These are phyloP conservation scores for Aphelocoma californica DNA, from an alignment of 2,797 vertebrate genomes.

Conservation along the genomic window DNA sequence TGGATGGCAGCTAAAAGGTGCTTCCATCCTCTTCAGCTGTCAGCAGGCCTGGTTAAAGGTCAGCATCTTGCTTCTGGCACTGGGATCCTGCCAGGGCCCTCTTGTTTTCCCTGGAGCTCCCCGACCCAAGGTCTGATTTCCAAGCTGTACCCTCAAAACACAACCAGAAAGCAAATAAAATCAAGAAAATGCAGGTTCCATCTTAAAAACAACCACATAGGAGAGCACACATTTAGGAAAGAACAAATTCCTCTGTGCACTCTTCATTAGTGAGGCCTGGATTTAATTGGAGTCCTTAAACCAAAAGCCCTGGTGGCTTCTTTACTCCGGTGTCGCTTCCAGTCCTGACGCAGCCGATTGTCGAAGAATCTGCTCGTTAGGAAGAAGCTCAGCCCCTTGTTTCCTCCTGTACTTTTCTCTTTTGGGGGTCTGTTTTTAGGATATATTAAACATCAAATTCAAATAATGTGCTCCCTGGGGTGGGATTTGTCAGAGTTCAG, in stretches of 20 bases:
- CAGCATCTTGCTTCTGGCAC: neutral
- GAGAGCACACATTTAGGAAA: neutral
- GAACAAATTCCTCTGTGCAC: neutral
- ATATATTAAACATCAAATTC: neutral
- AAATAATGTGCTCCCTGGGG: accelerated
- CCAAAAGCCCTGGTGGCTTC: neutral
- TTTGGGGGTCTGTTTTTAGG: neutral
- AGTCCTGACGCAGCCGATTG: neutral
- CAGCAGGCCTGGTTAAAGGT: neutral
- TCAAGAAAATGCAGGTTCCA: neutral
- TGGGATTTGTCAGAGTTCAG: neutral
- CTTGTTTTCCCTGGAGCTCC: neutral
- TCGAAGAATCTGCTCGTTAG: neutral
- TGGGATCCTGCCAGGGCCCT: neutral
- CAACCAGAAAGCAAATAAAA: neutral
- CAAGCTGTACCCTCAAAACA: neutral
- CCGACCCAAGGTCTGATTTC: neutral
- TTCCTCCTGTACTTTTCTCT: neutral
- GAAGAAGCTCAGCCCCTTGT: neutral
- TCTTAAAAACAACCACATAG: neutral
- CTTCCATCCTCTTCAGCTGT: neutral
- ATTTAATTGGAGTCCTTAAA: neutral
- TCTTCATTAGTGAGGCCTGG: neutral
- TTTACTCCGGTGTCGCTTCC: neutral
- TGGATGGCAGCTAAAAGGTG: neutral